These are phyloP conservation scores for Cyanocitta stelleri DNA, from an alignment of 2,113 vertebrate species.

Conservation along the genomic window DNA sequence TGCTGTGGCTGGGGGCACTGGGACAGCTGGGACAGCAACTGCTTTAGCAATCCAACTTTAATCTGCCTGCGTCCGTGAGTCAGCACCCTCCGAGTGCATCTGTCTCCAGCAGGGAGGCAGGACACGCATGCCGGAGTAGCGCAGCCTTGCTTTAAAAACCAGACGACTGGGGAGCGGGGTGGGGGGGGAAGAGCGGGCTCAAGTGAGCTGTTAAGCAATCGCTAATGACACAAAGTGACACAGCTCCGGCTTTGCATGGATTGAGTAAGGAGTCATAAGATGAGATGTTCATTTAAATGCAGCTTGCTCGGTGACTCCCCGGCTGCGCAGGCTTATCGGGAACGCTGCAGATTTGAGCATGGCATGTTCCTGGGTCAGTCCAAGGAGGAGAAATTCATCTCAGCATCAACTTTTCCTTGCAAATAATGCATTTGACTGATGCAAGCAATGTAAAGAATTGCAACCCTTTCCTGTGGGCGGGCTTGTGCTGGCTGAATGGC, in stretches of 20 bases:
- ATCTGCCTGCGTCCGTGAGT: conserved; percentile 32
- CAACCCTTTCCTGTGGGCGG: background rate
- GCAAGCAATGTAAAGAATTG: background rate
- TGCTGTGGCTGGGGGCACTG: conserved; percentile 36
- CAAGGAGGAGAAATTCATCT: background rate
- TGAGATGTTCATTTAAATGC: background rate
- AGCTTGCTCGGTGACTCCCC: background rate
- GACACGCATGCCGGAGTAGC: background rate
- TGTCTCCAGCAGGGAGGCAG: conserved; percentile 16
- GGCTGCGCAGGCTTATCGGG: background rate
- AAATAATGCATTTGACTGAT: background rate
- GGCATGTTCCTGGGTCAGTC: background rate
- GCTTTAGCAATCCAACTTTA: conserved; percentile 41
- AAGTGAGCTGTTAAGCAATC: conserved; percentile 39
- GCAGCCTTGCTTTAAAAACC: background rate
- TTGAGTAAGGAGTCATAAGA: conserved; percentile 22
- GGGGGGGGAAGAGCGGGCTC: background rate
- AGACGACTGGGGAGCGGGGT: background rate
- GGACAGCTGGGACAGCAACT: conserved; percentile 63
- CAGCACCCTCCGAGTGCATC: conserved; percentile 43
- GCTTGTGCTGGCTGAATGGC: background rate
- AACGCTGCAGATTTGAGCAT: background rate
- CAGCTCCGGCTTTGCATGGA: background rate
- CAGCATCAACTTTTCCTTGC: background rate
- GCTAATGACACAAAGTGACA: conserved; percentile 35